These are phyloP conservation scores for Goniozus legneri DNA, from an alignment of 1,140 invertebrate genomes.

Conservation along the genomic window DNA sequence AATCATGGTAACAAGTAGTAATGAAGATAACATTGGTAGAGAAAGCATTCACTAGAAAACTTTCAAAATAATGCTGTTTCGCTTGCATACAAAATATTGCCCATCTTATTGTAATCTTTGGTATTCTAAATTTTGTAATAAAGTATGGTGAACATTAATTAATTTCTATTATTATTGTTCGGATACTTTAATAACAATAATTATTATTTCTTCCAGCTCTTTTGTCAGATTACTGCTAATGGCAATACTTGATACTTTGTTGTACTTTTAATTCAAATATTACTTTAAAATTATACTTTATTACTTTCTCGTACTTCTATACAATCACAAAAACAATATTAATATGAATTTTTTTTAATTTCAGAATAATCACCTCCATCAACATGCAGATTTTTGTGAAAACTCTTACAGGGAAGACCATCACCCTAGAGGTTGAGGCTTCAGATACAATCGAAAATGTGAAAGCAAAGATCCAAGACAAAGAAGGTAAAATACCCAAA, in stretches of 20 bases:
- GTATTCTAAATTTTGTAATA: no score
- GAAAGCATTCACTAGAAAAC: constrained; percentile 97
- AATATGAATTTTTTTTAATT: constrained; percentile 4
- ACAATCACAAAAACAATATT: no score
- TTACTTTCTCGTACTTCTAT: no score
- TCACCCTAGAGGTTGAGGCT: constrained; percentile 74
- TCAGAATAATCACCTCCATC: constrained; percentile 1
- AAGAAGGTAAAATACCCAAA: constrained; percentile 68
- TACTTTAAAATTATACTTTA: no score
- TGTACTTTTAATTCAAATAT: no score
- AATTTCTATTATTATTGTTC: no score
- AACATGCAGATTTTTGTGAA: constrained; percentile 75
- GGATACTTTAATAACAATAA: no score
- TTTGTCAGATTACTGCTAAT: no score
- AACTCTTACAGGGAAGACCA: constrained; percentile 72
- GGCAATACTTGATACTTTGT: no score
- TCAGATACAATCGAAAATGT: constrained; percentile 95
- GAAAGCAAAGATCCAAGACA: constrained; percentile 92
- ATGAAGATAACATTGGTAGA: constrained; percentile 98
- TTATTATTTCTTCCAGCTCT: no score
- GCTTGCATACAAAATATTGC: constrained; percentile 70
- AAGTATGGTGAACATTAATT: no score
- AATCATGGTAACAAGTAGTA: constrained; percentile 99
- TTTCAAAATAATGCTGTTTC: constrained; percentile 99
- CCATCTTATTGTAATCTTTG: no score